Base-by-base conservation (phyloP, 2,797 vertebrate genomes). In the Rhinoraja longicauda region DNA sequence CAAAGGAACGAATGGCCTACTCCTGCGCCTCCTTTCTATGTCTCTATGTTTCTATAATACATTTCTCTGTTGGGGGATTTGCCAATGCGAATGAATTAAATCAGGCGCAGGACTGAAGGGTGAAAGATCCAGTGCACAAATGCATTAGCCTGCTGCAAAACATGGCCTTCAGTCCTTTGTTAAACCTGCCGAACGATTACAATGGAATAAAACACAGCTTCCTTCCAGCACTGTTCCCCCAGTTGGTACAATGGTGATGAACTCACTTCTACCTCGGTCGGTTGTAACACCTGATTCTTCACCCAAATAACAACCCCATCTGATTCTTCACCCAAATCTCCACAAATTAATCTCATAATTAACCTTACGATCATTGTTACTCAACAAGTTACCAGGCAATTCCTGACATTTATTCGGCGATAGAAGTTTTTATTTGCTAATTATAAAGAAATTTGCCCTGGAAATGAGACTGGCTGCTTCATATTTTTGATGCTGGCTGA, bases 401-500 rank as follows among this genome's bases (percentile, higher is more conserved):
- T 88, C 17, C 62, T 21, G 29, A 12, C 62, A 67, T 36, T 67
- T 36, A 88, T 88, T 88, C 19, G 36, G n/a, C 62, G 3, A n/a
- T 32, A 32, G 36, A 88, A 32, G 17, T 62, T 36, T 88, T 88
- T 75, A 72, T 92, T 75, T 29, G 72, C 45, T n/a, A 91, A 45
- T 73, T 73, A 73, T 73, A 12, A 73, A 64, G 39, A n/a, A 75
- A 92, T 1, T 57, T 10, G 26, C 17, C 24, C 10, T 36, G 21
- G 64, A 88, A 88, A 77, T 29, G 13, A 26, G 4, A 8, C 21
- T 53, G 67, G 70, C 72, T 72, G 36, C 10, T 90, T n/a, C 92
- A 53, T 92, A 53, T 92, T 75, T 92, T 92, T 72, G 39, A 73
- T 75, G 4, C 36, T 92, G 70, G 29, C 90, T 24, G 6, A 90